A percentile compares a stretch with the other conserved stretches of the same genome.
Evolutionary conservation across 1,140 invertebrate species (phyloP).

Genomic region (Gerris buenoi): DNA sequence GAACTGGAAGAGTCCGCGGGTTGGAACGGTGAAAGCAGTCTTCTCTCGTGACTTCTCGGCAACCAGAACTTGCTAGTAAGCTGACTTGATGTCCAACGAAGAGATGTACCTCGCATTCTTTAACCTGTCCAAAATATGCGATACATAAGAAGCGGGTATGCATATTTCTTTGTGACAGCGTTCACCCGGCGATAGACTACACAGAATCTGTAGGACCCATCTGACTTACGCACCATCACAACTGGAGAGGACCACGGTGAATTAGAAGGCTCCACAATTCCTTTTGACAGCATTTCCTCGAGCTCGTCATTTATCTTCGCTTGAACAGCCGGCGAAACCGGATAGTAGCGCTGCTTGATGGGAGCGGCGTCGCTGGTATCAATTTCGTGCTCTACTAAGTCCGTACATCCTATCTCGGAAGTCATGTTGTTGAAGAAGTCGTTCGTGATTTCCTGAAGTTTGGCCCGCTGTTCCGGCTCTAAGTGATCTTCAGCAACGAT

Average conservation of each 20-base stretch:
- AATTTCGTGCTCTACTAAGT: too few relatives aligned
- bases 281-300: conserved; percentile 23
- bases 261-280: conserved; percentile 29
- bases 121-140: too few relatives aligned
- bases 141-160: conserved; percentile 14
- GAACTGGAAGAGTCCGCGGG: conserved; percentile 26
- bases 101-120: conserved; percentile 24
- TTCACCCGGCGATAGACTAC: conserved; percentile 34
- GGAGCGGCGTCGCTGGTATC: too few relatives aligned
- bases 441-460: too few relatives aligned
- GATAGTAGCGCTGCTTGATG: conserved; percentile 15
- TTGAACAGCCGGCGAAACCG: conserved; percentile 5
- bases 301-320: conserved; percentile 17
- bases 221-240: conserved; percentile 36
- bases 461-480: too few relatives aligned
- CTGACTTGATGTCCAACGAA: conserved; percentile 23
- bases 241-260: conserved; percentile 33
- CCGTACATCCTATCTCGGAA: too few relatives aligned
- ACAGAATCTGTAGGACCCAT: conserved; percentile 31
- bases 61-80: conserved; percentile 21
- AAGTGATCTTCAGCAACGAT: too few relatives aligned
- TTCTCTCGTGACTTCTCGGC: conserved; percentile 6
- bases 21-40: conserved; percentile 18
- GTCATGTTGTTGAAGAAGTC: too few relatives aligned
- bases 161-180: conserved; percentile 24